Base-by-base conservation (phyloP, 2,113 vertebrate genomes). In the Xiphorhynchus elegans region DNA sequence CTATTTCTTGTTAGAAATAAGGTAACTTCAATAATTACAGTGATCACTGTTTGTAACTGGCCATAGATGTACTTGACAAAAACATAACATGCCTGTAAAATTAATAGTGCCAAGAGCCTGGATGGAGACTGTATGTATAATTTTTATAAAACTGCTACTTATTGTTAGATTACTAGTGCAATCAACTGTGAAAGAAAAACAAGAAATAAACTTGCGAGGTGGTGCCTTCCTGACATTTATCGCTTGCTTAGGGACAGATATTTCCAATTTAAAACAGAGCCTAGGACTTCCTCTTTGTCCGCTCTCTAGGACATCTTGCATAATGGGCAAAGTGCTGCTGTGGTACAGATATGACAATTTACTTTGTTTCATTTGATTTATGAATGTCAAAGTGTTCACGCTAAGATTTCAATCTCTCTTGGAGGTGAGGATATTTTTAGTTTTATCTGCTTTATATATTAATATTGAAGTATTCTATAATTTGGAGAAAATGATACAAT, bases 191-290 rank as follows among this genome's bases (percentile, higher is more conserved):
- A 79, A 70, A 93, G 53, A 68, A 83, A 91, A 67, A 46, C n/a
- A 33, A 59, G 77, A 84, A 86, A 28, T 35, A 64, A 66, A 33
- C 24, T 79, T 52, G 64, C 0, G 1, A 83, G 76, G 42, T 49
- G 66, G 37, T 1, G 20, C 52, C 14, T 89, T 46, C 21, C 20
- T 91, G 84, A 68, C 0, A 1, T 88, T 47, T 3, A 9, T 89
- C 55, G 37, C 29, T 92, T 83, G 40, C 66, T 11, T 49, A 29
- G 37, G 63, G 90, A 74, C 73, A 85, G 64, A 84, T 93, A 67
- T 96, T 96, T 95, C 84, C 90, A 84, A 89, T 56, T 33, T 44
- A 70, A 72, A 92, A 47, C 7, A 8, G 46, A 89, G 14, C 31
- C 42, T 21, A 2, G 1, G 23, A 90, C 73, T 94, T 84, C 84